Conservation (phyloP, 2,113 vertebrate species). For the Hemiscyllium ocellatum region DNA sequence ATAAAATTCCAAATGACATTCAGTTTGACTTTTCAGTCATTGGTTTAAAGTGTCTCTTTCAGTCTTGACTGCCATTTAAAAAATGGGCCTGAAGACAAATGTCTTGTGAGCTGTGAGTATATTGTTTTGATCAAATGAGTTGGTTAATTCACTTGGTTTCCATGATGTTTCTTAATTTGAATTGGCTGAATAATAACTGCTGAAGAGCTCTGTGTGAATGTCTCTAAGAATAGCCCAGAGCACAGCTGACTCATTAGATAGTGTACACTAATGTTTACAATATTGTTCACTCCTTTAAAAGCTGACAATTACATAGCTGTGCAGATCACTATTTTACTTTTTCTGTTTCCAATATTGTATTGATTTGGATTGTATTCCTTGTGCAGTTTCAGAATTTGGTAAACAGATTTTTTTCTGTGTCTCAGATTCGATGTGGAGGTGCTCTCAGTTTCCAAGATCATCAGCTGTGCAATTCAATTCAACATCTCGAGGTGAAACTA, state of each 20-base stretch:
- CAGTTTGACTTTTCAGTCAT: not conserved
- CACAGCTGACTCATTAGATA: not conserved
- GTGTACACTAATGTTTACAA: not conserved
- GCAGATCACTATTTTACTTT: not conserved
- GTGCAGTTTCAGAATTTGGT: not conserved
- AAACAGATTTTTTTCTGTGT: conserved; percentile 39
- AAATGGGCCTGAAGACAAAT: not conserved
- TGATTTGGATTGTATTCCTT: too few relatives aligned
- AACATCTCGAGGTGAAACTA: conserved; percentile 60
- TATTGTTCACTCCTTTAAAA: not conserved
- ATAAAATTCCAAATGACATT: not conserved
- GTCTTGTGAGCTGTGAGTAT: not conserved
- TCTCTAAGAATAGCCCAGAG: not conserved
- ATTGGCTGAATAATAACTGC: not conserved
- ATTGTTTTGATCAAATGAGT: not conserved
- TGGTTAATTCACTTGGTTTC: not conserved
- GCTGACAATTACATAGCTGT: not conserved
- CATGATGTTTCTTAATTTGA: not conserved
- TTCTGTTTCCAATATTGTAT: not conserved
- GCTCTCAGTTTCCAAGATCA: conserved; percentile 69
- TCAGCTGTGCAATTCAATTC: conserved; percentile 68
- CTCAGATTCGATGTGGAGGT: conserved; percentile 74
- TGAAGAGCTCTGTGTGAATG: not conserved
- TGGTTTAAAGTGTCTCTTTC: not conserved
- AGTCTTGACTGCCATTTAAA: not conserved